Base-by-base conservation (phyloP, 2,888 invertebrate genomes). In the Drosophila borborema region DNA sequence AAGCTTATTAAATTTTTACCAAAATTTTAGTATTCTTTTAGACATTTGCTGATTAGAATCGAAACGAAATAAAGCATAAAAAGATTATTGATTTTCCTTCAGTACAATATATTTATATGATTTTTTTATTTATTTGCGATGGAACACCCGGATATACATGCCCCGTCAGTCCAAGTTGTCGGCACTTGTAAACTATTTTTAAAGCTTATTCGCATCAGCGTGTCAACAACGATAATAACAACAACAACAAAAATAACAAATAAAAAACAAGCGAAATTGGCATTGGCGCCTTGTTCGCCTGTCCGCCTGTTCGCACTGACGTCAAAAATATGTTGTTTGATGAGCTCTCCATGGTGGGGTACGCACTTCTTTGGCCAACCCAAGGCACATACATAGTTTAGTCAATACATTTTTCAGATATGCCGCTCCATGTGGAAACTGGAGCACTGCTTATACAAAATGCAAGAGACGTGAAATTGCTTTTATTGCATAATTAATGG, bases 111-210 rank as follows among this genome's bases (percentile, higher is more conserved):
- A 60, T 46, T 31, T 34, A 41, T 46, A 2, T 45, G 2, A 3
- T 38, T 28, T 41, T 18, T 38, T 28, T 41, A 10, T 51, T 18
- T 20, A 1, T 43, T 34, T 18, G 20, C 53, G 23, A 28, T 41
- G 23, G 34, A 23, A 34, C 49, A 59, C 63, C 58, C 56, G 56
- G 46, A 38, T 41, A 28, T 23, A 69, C 59, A 54, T 48, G 59
- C 36, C 16, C 53, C 45, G 60, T 61, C 60, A 36, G 64, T 46
- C 49, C 58, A 71, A 71, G 61, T 64, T 73, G 87, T 77, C 75
- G 74, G 69, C 82, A 86, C 86, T 88, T 83, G 81, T 79, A 74
- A 88, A 86, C 87, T 87, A 87, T 87, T 87, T 87, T 75, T 87
- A 87, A 86, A 79, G 84, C 55, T 45, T 23, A 49, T 81, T 54